Percentiles rank a stretch among this genome's conserved stretches.
These are phyloP conservation scores for Capricornis sumatraensis DNA, from an alignment of 2,113 vertebrate genomes.

Conservation along the genomic window DNA sequence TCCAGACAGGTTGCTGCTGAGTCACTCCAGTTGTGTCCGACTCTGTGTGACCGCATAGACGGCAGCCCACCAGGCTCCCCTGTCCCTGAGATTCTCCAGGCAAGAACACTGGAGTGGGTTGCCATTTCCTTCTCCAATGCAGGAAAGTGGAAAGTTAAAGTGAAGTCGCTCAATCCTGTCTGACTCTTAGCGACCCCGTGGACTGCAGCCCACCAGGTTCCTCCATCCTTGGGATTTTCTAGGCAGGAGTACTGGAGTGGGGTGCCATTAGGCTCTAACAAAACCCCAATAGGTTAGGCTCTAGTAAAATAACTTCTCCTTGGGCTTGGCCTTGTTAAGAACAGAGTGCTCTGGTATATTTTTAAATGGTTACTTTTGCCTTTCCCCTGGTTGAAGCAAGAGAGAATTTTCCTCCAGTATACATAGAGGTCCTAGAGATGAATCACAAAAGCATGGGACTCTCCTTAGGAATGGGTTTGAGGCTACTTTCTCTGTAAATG, in stretches of 20 bases:
- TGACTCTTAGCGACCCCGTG: too few species aligned
- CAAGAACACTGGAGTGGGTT: too few species aligned
- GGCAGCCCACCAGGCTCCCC: too few species aligned
- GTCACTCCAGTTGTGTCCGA: too few species aligned
- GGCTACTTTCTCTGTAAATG: not conserved
- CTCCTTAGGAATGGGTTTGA: not conserved
- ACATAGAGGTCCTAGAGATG: not conserved
- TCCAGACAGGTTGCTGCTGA: not conserved
- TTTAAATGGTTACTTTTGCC: not conserved
- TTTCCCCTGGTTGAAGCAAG: not conserved
- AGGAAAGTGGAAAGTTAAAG: too few species aligned
- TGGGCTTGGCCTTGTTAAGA: not conserved
- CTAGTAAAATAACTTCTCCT: not conserved
- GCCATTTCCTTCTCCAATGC: too few species aligned
- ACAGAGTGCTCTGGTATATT: not conserved
- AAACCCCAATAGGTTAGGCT: not conserved
- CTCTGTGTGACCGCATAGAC: too few species aligned
- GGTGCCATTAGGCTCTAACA: not conserved
- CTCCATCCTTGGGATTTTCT: not conserved
- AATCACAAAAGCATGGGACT: not conserved
- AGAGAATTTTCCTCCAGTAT: not conserved
- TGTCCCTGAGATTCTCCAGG: too few species aligned
- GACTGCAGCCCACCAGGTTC: too few species aligned
- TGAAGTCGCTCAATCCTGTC: too few species aligned
- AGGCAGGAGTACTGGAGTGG: not conserved